Percentiles rank a stretch among this genome's conserved stretches.
Conservation (phyloP, 1,140 invertebrate genomes). For the Ostrea denselamellosa region DNA sequence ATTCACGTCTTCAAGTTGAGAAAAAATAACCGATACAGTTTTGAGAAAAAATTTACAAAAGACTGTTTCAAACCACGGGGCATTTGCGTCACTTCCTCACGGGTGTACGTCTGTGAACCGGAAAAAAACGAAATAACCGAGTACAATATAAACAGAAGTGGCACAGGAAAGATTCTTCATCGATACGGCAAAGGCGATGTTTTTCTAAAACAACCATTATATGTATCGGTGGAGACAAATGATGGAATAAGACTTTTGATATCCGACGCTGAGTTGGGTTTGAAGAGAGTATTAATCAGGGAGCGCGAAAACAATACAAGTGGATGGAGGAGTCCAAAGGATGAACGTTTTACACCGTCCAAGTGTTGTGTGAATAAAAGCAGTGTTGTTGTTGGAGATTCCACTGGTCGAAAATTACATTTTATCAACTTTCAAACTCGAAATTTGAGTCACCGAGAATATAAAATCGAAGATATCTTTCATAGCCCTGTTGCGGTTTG, state of each 20-base stretch:
- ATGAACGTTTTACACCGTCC: background rate
- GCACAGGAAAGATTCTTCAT: background rate
- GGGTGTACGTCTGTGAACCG: background rate
- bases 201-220: background rate
- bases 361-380: background rate
- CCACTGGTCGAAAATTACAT: background rate
- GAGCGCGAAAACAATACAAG: background rate
- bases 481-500: background rate
- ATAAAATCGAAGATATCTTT: background rate
- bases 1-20: background rate
- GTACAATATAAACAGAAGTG: background rate
- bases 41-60: background rate
- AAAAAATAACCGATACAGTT: background rate
- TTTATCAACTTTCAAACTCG: background rate
- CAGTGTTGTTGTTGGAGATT: background rate
- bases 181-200: background rate
- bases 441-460: background rate
- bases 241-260: background rate
- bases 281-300: background rate
- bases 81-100: background rate
- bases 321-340: background rate
- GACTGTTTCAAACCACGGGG: background rate
- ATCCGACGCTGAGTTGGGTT: background rate
- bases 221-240: background rate
- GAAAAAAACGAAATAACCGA: background rate